Evolutionary conservation across 2,888 invertebrate genomes (phyloP).

Genomic region (Philopedon plagiatum): DNA sequence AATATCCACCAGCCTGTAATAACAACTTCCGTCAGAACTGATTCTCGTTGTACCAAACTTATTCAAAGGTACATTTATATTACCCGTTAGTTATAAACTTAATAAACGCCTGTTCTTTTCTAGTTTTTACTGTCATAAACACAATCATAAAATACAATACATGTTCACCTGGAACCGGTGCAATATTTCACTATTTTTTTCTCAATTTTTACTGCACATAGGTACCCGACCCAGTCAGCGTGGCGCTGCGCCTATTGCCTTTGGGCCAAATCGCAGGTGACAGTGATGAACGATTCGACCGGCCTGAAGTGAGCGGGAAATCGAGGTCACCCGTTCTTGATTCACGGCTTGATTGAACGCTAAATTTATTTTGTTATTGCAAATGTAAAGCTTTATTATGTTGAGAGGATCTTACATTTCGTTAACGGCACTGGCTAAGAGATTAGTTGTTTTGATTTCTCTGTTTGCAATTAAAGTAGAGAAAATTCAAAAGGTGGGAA

Average conservation of each 20-base stretch:
- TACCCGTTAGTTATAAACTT: too few species aligned
- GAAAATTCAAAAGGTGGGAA: too few species aligned
- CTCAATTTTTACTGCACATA: neutral
- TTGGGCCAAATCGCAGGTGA: constrained; percentile 52
- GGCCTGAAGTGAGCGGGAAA: constrained; percentile 56
- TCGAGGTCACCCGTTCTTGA: constrained; percentile 50
- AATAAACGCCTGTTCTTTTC: too few species aligned
- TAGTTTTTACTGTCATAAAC: too few species aligned
- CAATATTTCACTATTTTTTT: constrained; percentile 4
- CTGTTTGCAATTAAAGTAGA: neutral
- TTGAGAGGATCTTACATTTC: constrained; percentile 8
- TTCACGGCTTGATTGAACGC: constrained; percentile 25
- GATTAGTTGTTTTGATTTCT: neutral
- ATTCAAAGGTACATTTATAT: too few species aligned
- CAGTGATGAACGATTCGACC: constrained; percentile 56
- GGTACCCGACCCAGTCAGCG: constrained; percentile 35
- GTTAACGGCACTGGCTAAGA: neutral
- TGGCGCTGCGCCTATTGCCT: constrained; percentile 48
- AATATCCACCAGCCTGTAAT: too few species aligned
- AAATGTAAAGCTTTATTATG: constrained; percentile 10
- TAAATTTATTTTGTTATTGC: constrained; percentile 19
- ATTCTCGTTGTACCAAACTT: too few species aligned
- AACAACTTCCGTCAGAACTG: too few species aligned
- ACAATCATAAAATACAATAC: neutral
- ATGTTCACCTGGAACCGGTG: neutral